Percentiles rank a stretch among this genome's conserved stretches.
Conservation (phyloP, 2,113 vertebrate genomes). For the Sturnira hondurensis region DNA sequence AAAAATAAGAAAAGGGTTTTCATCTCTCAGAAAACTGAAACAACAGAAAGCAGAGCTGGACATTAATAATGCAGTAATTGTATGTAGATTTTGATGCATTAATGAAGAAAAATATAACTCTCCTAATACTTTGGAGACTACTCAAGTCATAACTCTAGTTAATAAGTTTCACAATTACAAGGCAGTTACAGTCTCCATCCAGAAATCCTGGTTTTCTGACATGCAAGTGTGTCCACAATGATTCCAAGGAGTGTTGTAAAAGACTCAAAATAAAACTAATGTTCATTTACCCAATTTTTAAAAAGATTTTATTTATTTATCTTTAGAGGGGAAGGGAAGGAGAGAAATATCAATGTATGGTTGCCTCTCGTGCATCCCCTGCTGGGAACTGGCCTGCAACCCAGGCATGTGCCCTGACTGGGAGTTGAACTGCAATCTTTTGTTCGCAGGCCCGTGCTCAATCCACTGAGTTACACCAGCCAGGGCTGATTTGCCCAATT, state of each 20-base stretch:
- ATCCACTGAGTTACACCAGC: no score
- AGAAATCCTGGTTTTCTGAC: conserved; percentile 22
- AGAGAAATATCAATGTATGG: no score
- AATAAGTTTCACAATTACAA: neutral
- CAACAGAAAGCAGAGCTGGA: neutral
- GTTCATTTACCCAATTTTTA: conserved; percentile 2
- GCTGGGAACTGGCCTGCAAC: no score
- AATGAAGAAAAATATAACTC: conserved; percentile 23
- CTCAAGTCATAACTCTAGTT: neutral
- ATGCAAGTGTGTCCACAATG: neutral
- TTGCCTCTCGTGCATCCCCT: no score
- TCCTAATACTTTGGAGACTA: neutral
- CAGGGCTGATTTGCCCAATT: no score
- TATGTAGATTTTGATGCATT: neutral
- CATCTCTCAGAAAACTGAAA: conserved; percentile 50
- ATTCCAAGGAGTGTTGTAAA: neutral
- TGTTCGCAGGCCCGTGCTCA: no score
- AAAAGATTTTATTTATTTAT: no score
- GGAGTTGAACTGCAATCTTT: no score
- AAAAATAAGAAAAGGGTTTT: conserved; percentile 39
- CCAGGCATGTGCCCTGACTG: no score
- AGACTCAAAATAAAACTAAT: conserved; percentile 10
- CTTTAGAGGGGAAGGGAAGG: no score
- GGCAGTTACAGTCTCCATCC: neutral
- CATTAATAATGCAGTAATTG: neutral